Evolutionary conservation across 1,140 invertebrate species (phyloP).

Genomic region (Drosophila ananassae): DNA sequence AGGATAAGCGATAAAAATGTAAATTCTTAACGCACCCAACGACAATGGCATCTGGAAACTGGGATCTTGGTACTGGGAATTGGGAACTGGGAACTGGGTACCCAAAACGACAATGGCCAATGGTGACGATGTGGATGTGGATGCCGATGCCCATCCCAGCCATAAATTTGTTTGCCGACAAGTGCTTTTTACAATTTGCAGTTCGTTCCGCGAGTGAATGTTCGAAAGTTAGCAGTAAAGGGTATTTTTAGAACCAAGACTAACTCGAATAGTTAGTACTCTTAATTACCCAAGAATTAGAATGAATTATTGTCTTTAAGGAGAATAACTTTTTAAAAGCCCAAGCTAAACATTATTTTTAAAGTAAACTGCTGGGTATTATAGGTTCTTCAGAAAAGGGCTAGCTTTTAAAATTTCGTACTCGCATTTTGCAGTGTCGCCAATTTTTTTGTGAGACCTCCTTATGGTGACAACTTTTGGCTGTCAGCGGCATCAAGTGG

Average conservation of each 20-base stretch:
- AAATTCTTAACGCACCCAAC: slow-evolving; percentile 85
- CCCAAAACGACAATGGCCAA: slow-evolving; percentile 42
- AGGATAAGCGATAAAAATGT: slow-evolving; percentile 97
- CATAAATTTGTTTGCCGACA: slow-evolving; percentile 73
- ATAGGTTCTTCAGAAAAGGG: neutral
- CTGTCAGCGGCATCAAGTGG: slow-evolving; percentile 70
- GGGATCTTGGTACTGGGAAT: too few species aligned
- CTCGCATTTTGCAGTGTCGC: slow-evolving; percentile 65
- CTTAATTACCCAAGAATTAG: too few species aligned
- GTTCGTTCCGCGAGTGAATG: slow-evolving; percentile 61
- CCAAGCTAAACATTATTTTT: neutral
- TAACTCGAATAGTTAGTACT: neutral
- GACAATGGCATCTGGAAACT: slow-evolving; percentile 42
- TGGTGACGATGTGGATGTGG: slow-evolving; percentile 39
- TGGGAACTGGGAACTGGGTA: slow-evolving; percentile 20
- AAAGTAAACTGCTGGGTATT: slow-evolving; percentile 41
- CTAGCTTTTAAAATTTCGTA: slow-evolving; percentile 30
- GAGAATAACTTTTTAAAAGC: too few species aligned
- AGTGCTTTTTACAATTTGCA: slow-evolving; percentile 78
- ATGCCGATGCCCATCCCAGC: slow-evolving; percentile 29
- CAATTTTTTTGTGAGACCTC: slow-evolving; percentile 59
- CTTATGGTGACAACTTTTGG: slow-evolving; percentile 71
- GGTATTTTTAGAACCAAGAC: slow-evolving; percentile 6
- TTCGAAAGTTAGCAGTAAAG: slow-evolving; percentile 33
- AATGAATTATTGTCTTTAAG: too few species aligned